Percentiles rank a stretch among this genome's conserved stretches.
Conservation (phyloP, 1,140 invertebrate species). For the Eupeodes corollae region DNA sequence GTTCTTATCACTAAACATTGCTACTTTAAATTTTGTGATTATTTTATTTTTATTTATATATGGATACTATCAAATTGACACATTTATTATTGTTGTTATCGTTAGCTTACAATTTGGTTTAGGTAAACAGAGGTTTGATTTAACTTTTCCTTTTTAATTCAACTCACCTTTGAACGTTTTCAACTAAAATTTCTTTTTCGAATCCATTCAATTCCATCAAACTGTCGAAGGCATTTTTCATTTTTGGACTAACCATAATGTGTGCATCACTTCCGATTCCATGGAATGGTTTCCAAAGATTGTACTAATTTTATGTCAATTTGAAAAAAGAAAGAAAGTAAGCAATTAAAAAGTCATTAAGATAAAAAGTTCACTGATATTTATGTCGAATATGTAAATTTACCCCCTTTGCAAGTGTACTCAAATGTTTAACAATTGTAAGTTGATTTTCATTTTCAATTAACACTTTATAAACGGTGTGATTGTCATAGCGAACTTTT, state of each 20-base stretch:
- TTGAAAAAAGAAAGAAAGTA: too few species aligned
- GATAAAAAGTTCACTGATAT: not conserved
- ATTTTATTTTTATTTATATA: too few species aligned
- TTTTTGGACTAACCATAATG: slow-evolving; percentile 22
- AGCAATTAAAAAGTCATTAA: not conserved
- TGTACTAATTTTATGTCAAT: slow-evolving; percentile 14
- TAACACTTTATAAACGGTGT: slow-evolving; percentile 15
- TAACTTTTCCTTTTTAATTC: not conserved
- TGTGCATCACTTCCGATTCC: slow-evolving; percentile 13
- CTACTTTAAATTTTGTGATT: too few species aligned
- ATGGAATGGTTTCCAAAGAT: slow-evolving; percentile 30
- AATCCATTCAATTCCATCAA: slow-evolving; percentile 12
- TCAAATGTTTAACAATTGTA: slow-evolving; percentile 10
- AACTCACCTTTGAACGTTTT: slow-evolving; percentile 26
- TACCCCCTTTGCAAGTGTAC: slow-evolving; percentile 16
- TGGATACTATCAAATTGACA: too few species aligned
- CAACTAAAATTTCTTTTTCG: slow-evolving; percentile 15
- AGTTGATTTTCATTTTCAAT: slow-evolving; percentile 18
- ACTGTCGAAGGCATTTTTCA: slow-evolving; percentile 11
- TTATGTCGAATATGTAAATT: not conserved
- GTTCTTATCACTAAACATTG: too few species aligned
- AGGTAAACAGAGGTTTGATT: too few species aligned
- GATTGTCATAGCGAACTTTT: slow-evolving; percentile 22
- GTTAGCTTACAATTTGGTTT: too few species aligned
- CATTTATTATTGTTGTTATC: too few species aligned